A percentile compares a stretch with the other conserved stretches of the same genome.
phyloP scores from a whole-genome alignment of 2,888 invertebrate species.

The Heteromurus nitidus region DNA sequence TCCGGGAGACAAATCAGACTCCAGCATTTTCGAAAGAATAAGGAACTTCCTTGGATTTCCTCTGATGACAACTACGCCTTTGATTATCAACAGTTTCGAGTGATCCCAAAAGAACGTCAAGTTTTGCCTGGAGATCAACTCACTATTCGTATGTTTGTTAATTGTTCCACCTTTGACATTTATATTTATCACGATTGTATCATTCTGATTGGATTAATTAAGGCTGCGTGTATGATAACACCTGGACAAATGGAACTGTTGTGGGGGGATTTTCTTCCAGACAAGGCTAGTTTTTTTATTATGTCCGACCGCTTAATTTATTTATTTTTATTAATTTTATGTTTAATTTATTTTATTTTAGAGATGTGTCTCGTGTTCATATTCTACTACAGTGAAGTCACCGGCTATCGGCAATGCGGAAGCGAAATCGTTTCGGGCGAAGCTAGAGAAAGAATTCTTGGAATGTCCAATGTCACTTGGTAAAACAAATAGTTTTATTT shows the following conservation, averaged over 20 bases:
- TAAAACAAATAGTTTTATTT: too few relatives aligned
- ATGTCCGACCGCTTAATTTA: too few relatives aligned
- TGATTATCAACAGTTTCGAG: conserved; percentile 23
- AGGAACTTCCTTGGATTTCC: conserved; percentile 41
- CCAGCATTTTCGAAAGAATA: conserved; percentile 32
- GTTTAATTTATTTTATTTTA: too few relatives aligned
- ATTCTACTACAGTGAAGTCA: conserved; percentile 30
- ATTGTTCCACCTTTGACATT: background rate
- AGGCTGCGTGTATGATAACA: conserved; percentile 28
- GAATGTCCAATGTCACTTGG: background rate
- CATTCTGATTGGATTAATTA: background rate
- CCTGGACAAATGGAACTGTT: conserved; percentile 41
- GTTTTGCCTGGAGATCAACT: conserved; percentile 43
- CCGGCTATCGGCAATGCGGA: background rate
- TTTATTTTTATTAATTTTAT: too few relatives aligned
- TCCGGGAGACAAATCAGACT: conserved; percentile 34
- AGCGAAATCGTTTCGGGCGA: background rate
- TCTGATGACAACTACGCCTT: conserved; percentile 25
- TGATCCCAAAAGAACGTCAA: background rate
- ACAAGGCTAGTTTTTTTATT: too few relatives aligned
- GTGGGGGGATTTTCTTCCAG: conserved; percentile 26
- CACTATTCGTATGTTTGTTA: background rate
- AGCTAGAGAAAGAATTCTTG: background rate
- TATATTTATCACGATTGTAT: background rate
- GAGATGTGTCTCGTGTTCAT: conserved; percentile 39